A percentile compares a stretch with the other conserved stretches of the same genome.
Evolutionary conservation across 2,113 vertebrate species (phyloP).

Genomic region (Tiliqua scincoides): DNA sequence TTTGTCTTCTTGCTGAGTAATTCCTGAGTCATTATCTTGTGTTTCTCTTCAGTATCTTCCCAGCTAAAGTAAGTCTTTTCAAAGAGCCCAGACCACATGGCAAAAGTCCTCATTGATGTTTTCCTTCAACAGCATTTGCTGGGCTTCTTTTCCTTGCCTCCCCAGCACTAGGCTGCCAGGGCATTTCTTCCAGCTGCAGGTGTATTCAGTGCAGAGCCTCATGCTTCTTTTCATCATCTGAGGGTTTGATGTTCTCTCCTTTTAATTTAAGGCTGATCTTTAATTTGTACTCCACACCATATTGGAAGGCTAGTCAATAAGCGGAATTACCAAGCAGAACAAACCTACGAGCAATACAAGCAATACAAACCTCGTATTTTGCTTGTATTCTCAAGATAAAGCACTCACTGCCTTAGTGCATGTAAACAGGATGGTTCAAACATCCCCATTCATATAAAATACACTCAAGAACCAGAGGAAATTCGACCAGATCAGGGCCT

Average conservation of each 20-base stretch:
- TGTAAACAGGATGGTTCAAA: neutral
- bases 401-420: neutral
- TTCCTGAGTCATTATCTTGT: conserved; percentile 56
- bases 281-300: conserved; percentile 7
- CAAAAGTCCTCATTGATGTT: conserved; percentile 50
- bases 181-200: conserved; percentile 22
- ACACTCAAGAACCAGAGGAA: neutral
- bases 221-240: conserved; percentile 31
- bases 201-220: conserved; percentile 11
- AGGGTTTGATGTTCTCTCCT: conserved; percentile 14
- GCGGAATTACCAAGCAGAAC: conserved; percentile 22
- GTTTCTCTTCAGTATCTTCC: conserved; percentile 52
- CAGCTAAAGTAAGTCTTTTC: conserved; percentile 57
- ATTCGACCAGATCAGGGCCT: neutral
- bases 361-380: no score
- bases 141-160: conserved; percentile 21
- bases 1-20: conserved; percentile 51
- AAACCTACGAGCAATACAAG: no score
- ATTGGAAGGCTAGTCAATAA: conserved; percentile 25
- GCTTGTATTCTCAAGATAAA: conserved; percentile 17
- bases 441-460: neutral
- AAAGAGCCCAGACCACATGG: conserved; percentile 44
- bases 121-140: conserved; percentile 47
- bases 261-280: conserved; percentile 53
- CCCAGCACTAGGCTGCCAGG: conserved; percentile 35